Percentiles rank a stretch among this genome's conserved stretches.
These are phyloP conservation scores for Heliangelus exortis DNA, from an alignment of 2,797 vertebrate species.

Conservation along the genomic window DNA sequence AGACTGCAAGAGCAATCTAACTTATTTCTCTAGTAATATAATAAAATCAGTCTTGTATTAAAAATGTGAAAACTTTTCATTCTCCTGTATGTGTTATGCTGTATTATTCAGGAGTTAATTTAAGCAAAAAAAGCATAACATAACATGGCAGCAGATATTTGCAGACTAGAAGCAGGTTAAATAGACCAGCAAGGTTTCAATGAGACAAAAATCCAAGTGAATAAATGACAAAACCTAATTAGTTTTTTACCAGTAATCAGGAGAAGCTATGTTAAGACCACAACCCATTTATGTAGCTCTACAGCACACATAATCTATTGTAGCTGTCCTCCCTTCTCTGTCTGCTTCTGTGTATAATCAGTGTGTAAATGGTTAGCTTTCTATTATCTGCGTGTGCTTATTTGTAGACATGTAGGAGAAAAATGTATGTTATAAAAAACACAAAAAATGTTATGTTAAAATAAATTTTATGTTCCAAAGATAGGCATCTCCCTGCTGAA, in stretches of 20 bases:
- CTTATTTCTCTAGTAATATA: constrained; percentile 82
- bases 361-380: background rate
- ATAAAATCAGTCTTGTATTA: constrained; percentile 84
- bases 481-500: constrained; percentile 54
- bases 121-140: constrained; percentile 76
- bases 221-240: constrained; percentile 79
- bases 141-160: constrained; percentile 77
- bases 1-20: constrained; percentile 83
- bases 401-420: background rate
- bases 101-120: constrained; percentile 80
- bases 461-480: constrained; percentile 28
- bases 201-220: constrained; percentile 74
- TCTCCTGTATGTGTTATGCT: constrained; percentile 68
- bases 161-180: constrained; percentile 77
- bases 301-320: background rate
- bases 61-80: constrained; percentile 74
- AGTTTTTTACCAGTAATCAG: constrained; percentile 74
- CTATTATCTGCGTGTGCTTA: background rate
- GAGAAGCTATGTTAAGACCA: constrained; percentile 66
- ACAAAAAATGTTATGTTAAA: background rate
- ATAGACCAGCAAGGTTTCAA: constrained; percentile 71
- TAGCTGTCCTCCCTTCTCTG: background rate
- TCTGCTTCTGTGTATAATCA: background rate
- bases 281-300: constrained; percentile 48
- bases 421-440: constrained; percentile 21